Evolutionary conservation across 2,797 vertebrate genomes (phyloP).

Genomic region (Aeoliscus strigatus): DNA sequence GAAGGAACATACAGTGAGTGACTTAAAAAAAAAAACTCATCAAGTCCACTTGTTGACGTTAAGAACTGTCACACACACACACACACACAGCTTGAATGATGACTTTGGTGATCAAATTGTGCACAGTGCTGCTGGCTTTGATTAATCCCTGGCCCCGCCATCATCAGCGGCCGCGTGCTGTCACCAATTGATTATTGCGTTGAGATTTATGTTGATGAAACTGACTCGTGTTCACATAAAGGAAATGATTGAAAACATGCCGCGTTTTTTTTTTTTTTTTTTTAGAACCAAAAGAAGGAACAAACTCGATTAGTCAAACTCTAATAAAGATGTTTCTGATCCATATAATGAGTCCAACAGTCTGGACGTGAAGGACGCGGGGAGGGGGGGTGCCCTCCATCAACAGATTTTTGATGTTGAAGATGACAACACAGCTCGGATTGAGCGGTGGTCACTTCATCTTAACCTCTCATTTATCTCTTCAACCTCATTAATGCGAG

Average conservation of each 20-base stretch:
- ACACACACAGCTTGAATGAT: conserved; percentile 39
- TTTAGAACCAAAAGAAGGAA: too few species aligned
- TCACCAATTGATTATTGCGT: conserved; percentile 56
- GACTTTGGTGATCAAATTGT: conserved; percentile 54
- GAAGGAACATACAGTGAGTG: too few species aligned
- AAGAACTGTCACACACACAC: conserved; percentile 3
- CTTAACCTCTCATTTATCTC: conserved; percentile 30
- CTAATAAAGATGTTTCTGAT: conserved; percentile 9
- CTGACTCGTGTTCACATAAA: conserved; percentile 31
- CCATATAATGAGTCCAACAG: too few species aligned
- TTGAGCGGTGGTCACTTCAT: too few species aligned
- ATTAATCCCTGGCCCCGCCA: conserved; percentile 48
- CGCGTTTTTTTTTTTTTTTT: too few species aligned
- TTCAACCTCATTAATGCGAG: conserved; percentile 36
- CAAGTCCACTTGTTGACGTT: too few species aligned
- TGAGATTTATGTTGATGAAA: conserved; percentile 43
- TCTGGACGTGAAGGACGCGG: too few species aligned
- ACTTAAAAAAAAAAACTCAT: too few species aligned
- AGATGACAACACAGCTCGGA: too few species aligned
- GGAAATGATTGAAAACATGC: conserved; percentile 24
- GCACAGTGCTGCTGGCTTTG: conserved; percentile 43
- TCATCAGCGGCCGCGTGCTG: conserved; percentile 35
- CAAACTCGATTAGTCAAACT: conserved; percentile 37
- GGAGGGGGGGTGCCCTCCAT: too few species aligned
- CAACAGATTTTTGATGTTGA: too few species aligned